Percentiles rank a stretch among this genome's conserved stretches.
These are phyloP conservation scores for Blastomussa wellsi DNA, from an alignment of 92 coral and sea anemone species.

Conservation along the genomic window DNA sequence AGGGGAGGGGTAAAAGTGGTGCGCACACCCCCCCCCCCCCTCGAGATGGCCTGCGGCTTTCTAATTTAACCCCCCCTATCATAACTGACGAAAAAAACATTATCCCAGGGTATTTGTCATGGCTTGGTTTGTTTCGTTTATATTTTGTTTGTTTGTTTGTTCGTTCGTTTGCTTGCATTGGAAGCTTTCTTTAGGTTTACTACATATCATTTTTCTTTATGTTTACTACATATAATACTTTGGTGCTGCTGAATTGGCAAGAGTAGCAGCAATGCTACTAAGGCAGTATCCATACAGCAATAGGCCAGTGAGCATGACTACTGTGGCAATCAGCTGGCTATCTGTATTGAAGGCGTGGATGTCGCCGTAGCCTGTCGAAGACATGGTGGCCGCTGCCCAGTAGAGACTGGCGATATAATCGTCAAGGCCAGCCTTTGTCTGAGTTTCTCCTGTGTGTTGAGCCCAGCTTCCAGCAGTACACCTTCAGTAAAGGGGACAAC, in stretches of 20 bases:
- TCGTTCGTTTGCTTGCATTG: no score
- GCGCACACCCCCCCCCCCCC: no score
- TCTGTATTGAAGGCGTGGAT: constrained; percentile 77
- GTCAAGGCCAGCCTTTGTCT: constrained; percentile 41
- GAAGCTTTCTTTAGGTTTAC: neutral
- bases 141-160: no score
- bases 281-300: constrained; percentile 87
- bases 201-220: neutral
- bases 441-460: constrained; percentile 53
- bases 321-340: constrained; percentile 69
- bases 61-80: no score
- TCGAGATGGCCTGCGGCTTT: no score
- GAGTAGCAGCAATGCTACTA: constrained; percentile 84
- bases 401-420: constrained; percentile 78
- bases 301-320: constrained; percentile 81
- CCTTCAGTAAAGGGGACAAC: constrained; percentile 2
- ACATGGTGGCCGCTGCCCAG: constrained; percentile 96
- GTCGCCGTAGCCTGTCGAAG: constrained; percentile 90
- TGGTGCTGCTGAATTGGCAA: constrained; percentile 79
- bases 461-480: constrained; percentile 79
- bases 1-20: no score
- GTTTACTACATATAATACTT: constrained; percentile 43
- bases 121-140: no score
- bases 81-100: no score
- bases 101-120: no score